Conservation (phyloP, 2,797 vertebrate species). For the Muscicapa comitata region DNA sequence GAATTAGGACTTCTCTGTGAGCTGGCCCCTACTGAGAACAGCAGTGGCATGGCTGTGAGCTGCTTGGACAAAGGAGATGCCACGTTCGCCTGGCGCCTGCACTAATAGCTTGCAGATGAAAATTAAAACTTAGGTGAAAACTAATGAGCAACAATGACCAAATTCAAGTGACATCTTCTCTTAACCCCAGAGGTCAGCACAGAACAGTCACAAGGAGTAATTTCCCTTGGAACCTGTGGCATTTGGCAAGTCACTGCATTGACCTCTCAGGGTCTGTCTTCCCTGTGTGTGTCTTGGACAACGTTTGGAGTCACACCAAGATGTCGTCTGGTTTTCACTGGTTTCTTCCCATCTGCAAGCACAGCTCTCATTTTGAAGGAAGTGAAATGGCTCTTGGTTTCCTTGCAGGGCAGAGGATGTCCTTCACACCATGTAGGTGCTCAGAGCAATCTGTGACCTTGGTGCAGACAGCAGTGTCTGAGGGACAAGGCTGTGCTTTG, state of each 20-base stretch:
- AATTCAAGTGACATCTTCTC: neutral
- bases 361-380: neutral
- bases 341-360: neutral
- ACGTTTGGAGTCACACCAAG: neutral
- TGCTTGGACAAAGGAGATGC: neutral
- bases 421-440: neutral
- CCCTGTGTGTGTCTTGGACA: neutral
- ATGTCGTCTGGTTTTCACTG: neutral
- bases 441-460: neutral
- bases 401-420: neutral
- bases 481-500: neutral
- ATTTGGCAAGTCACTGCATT: neutral
- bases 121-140: neutral
- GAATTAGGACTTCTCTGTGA: neutral
- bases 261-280: neutral
- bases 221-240: neutral
- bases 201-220: neutral
- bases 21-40: neutral
- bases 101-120: neutral
- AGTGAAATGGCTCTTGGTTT: neutral
- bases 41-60: neutral
- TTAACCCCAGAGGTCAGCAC: neutral
- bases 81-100: rapidly evolving
- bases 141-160: neutral
- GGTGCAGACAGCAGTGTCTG: rapidly evolving